Base-by-base conservation (phyloP, 2,113 vertebrate genomes). In the Madoqua kirkii region DNA sequence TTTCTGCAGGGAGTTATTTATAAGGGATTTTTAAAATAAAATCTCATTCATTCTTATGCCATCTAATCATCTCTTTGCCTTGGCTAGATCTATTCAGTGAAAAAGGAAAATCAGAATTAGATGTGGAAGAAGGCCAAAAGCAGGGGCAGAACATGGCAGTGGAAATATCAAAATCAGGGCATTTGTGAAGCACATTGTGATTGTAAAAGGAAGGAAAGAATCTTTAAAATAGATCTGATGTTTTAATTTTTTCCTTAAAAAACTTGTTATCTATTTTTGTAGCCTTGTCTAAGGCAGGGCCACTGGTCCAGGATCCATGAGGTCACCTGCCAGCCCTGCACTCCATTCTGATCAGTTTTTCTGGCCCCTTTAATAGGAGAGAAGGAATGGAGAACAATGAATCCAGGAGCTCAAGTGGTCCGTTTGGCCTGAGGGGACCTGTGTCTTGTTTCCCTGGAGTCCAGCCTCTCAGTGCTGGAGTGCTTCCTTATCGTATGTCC, bases 51-150 rank as follows among this genome's bases (percentile, higher is more conserved):
- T 96, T 95, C 52, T 88, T 48, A 50, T 4, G 59, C 81, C 94
- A 92, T 97, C 92, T 98, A 96, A 97, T 96, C 64, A 62, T 97
- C 60, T 97, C 92, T 87, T 91, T 81, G 91, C 96, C 89, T 98
- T 97, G 93, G 88, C 88, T 98, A 36, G 15, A 97, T 97, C 74
- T 96, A 74, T 95, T 95, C 83, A 96, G 86, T 2, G 9, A 97
- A 88, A 54, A 94, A 97, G 79, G 95, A 97, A 97, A 94, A 81
- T 96, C 91, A 93, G 91, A 98, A 97, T 79, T 76, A 52, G 40
- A 86, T 79, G 43, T 97, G 29, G 9, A 97, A 97, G 87, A 97
- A 89, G 7, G 13, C 95, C 81, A 59, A 76, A 95, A 94, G 59
- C 95, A 94, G 93, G 83, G 94, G 93, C 95, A 88, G 92, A 95